Evolutionary conservation across 2,113 vertebrate genomes (phyloP).

Genomic region (Gorsachius goisagi): DNA sequence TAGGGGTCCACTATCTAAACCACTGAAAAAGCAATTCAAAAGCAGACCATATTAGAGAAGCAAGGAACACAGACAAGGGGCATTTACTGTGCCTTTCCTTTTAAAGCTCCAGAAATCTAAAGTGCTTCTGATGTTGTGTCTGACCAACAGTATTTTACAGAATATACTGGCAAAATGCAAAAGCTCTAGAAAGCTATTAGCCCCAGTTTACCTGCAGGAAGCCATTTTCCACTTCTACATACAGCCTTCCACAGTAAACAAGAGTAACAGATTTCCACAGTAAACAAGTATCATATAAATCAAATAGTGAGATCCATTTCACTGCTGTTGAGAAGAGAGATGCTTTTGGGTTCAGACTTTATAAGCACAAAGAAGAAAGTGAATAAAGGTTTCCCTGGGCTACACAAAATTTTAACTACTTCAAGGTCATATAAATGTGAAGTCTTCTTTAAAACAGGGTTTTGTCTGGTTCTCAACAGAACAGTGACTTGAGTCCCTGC

Average conservation of each 20-base stretch:
- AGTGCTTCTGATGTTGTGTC: background rate
- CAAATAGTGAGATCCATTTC: background rate
- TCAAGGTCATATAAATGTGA: background rate
- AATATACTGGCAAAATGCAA: background rate
- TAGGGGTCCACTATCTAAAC: background rate
- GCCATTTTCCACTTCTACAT: background rate
- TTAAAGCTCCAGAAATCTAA: background rate
- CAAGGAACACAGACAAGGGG: background rate
- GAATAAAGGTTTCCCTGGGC: background rate
- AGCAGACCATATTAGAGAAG: background rate
- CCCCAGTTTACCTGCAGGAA: background rate
- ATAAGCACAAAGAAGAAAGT: background rate
- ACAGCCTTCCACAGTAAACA: background rate
- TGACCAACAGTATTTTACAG: background rate
- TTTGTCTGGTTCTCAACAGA: background rate
- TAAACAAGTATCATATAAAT: background rate
- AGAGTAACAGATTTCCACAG: background rate
- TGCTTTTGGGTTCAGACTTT: background rate
- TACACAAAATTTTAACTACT: background rate
- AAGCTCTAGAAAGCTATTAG: background rate
- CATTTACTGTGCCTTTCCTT: background rate
- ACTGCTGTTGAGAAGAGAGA: background rate
- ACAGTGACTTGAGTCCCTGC: rapidly evolving
- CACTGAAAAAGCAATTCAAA: background rate
- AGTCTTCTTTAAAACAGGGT: background rate